Conservation (phyloP, 1,140 invertebrate species). For the Dendroctonus valens region DNA sequence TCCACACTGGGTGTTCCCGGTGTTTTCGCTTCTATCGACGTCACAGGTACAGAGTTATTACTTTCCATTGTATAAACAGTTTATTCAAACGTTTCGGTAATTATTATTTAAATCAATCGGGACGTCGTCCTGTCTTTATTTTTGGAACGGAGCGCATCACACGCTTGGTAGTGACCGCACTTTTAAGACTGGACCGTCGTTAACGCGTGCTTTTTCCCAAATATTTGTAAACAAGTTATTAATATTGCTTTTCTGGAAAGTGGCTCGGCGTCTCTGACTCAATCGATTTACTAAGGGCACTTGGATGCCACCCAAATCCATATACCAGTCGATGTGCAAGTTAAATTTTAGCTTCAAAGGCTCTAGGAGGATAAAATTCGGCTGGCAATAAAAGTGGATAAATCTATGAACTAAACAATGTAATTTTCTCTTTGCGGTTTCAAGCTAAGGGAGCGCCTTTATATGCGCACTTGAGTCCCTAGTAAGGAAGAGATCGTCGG, state of each 20-base stretch:
- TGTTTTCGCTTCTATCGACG: background rate
- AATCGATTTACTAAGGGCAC: no score
- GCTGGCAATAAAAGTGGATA: background rate
- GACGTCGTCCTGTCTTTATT: conserved; percentile 1
- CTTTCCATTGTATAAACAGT: conserved; percentile 22
- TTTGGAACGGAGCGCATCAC: conserved; percentile 6
- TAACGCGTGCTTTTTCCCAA: conserved; percentile 12
- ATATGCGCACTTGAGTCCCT: no score
- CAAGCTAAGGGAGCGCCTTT: no score
- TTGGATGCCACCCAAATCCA: no score
- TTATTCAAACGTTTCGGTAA: conserved; percentile 10
- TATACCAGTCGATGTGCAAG: no score
- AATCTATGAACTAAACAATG: no score
- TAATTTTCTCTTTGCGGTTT: no score
- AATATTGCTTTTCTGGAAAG: conserved; percentile 11
- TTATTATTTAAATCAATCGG: conserved; percentile 1
- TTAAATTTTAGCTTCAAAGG: no score
- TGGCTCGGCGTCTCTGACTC: background rate
- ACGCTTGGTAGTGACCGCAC: conserved; percentile 1
- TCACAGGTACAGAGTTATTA: conserved; percentile 4
- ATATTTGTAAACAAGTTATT: conserved; percentile 23
- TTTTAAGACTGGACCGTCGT: conserved; percentile 6
- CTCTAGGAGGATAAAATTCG: no score
- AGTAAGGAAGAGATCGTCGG: no score
- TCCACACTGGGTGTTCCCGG: conserved; percentile 12